Evolutionary conservation across 2,113 vertebrate genomes (phyloP).

Genomic region (Oncorhynchus tshawytscha): DNA sequence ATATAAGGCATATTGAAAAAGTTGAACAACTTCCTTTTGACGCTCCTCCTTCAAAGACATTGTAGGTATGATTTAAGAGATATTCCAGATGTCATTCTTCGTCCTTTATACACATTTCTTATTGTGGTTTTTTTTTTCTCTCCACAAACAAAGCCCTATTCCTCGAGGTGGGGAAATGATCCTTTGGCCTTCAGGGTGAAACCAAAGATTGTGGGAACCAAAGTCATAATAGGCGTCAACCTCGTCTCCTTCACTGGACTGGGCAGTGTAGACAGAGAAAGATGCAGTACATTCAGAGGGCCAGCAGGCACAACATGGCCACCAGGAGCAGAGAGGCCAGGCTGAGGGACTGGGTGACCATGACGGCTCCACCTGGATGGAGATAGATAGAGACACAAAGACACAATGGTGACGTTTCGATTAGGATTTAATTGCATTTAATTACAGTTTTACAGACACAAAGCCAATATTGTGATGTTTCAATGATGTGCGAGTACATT

Average conservation of each 20-base stretch:
- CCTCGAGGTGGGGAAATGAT: slow-evolving; percentile 69
- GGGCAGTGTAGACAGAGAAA: slow-evolving; percentile 66
- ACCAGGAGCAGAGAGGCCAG: slow-evolving; percentile 76
- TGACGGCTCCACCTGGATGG: slow-evolving; percentile 59
- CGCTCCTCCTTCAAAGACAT: slow-evolving; percentile 76
- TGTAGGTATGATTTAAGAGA: slow-evolving; percentile 78
- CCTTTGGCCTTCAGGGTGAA: slow-evolving; percentile 80
- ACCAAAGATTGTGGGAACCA: slow-evolving; percentile 74
- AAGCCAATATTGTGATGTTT: no score
- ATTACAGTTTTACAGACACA: neutral
- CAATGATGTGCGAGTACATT: no score
- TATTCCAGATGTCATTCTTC: slow-evolving; percentile 80
- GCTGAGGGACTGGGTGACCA: slow-evolving; percentile 54
- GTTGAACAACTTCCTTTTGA: slow-evolving; percentile 84
- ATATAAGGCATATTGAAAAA: slow-evolving; percentile 98
- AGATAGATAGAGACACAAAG: slow-evolving; percentile 22
- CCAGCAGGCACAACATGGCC: slow-evolving; percentile 77
- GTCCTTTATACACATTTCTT: slow-evolving; percentile 73
- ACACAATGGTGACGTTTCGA: neutral
- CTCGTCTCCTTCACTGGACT: slow-evolving; percentile 70
- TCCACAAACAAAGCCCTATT: slow-evolving; percentile 59
- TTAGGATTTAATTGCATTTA: neutral
- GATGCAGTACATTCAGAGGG: slow-evolving; percentile 89
- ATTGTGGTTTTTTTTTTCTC: slow-evolving; percentile 59
- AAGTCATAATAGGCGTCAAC: slow-evolving; percentile 75